Conservation (phyloP, 2,888 invertebrate genomes). For the Ophion obscuratus region DNA sequence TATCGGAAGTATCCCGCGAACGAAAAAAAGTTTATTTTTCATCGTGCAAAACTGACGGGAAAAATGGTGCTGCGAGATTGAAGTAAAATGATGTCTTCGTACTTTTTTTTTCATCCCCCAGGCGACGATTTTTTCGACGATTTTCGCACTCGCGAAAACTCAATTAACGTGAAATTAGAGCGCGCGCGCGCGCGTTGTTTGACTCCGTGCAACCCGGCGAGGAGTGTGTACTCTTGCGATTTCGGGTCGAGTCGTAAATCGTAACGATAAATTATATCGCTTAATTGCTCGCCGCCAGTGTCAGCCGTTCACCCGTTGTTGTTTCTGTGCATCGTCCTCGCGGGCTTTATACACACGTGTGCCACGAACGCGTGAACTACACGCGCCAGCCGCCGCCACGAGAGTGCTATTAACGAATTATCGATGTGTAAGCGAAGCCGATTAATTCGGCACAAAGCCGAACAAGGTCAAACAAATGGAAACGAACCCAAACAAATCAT, state of each 20-base stretch:
- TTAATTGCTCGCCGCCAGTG: constrained; percentile 46
- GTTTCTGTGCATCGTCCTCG: not conserved
- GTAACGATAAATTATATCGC: constrained; percentile 52
- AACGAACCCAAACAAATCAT: too few relatives aligned
- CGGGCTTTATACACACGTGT: not conserved
- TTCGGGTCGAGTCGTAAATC: constrained; percentile 33
- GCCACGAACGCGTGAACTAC: constrained; percentile 26
- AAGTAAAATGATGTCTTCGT: not conserved
- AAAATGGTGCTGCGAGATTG: not conserved
- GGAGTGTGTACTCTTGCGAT: constrained; percentile 25
- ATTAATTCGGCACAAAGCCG: not conserved
- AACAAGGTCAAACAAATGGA: not conserved
- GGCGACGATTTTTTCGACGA: not conserved
- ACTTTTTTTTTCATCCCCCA: not conserved
- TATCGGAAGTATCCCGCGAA: too few relatives aligned
- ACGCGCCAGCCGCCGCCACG: constrained; percentile 11
- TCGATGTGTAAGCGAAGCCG: not conserved
- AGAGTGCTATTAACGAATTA: constrained; percentile 32
- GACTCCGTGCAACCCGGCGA: constrained; percentile 2
- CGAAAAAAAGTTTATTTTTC: too few relatives aligned
- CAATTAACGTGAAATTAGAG: constrained; percentile 29
- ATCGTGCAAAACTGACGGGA: too few relatives aligned
- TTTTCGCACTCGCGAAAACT: not conserved
- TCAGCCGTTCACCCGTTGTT: constrained; percentile 16
- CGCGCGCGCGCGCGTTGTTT: constrained; percentile 1